Conservation (phyloP, 2,797 vertebrate genomes). For the Petrocephalus sullivani region DNA sequence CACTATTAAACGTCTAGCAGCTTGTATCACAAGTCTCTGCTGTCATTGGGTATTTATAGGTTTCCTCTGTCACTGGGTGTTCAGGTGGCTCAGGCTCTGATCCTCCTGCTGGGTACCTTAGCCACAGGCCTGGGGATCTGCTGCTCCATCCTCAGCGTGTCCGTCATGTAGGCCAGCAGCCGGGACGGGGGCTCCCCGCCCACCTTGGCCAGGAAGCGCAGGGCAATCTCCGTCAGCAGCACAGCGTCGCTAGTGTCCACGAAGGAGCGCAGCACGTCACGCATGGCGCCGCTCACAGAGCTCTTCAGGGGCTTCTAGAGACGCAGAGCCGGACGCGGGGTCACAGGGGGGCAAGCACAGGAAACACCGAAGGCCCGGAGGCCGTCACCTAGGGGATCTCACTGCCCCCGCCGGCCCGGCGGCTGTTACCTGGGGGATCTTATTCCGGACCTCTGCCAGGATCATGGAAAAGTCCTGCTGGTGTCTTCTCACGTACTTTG, state of each 20-base stretch:
- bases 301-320: slow-evolving; percentile 54
- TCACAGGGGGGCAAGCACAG: not conserved
- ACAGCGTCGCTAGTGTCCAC: slow-evolving; percentile 58
- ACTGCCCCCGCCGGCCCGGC: not conserved
- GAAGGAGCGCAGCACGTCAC: slow-evolving; percentile 52
- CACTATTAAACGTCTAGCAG: not conserved
- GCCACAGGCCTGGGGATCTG: slow-evolving; percentile 55
- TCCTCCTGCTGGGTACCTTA: slow-evolving; percentile 46
- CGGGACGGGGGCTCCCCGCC: slow-evolving; percentile 39
- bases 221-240: slow-evolving; percentile 51
- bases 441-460: slow-evolving; percentile 52
- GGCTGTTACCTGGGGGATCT: slow-evolving; percentile 55
- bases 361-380: not conserved
- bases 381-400: no score
- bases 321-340: not conserved
- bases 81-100: not conserved
- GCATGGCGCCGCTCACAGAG: slow-evolving; percentile 46
- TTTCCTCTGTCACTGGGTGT: not conserved
- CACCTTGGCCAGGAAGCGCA: slow-evolving; percentile 61
- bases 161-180: slow-evolving; percentile 51
- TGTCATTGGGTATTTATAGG: not conserved
- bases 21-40: not conserved
- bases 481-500: slow-evolving; percentile 56
- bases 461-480: slow-evolving; percentile 61
- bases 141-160: slow-evolving; percentile 51